phyloP scores from a whole-genome alignment of 2,888 invertebrate genomes.

The Noctua fimbriata region DNA sequence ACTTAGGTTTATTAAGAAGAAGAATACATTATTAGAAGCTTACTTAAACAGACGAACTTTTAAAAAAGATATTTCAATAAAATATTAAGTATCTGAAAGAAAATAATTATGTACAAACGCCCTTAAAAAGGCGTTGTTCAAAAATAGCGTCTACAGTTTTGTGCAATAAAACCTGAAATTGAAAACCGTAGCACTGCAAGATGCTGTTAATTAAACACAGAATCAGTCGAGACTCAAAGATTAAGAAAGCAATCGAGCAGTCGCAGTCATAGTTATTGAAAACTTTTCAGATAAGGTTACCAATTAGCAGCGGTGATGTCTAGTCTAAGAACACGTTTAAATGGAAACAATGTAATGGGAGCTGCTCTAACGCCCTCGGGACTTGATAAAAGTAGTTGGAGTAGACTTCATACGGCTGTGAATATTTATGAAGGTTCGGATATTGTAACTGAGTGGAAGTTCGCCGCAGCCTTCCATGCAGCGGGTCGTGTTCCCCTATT shows the following conservation, averaged over 20 bases:
- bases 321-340: conserved; percentile 72
- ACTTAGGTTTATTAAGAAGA: not conserved
- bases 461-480: conserved; percentile 78
- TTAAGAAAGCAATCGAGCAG: conserved; percentile 54
- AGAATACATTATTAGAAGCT: not conserved
- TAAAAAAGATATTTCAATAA: not conserved
- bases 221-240: conserved; percentile 28
- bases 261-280: conserved; percentile 53
- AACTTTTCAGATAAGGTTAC: conserved; percentile 64
- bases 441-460: conserved; percentile 84
- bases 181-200: conserved; percentile 10
- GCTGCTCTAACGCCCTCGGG: conserved; percentile 69
- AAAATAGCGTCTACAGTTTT: not conserved
- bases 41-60: not conserved
- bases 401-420: conserved; percentile 79
- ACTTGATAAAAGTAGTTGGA: conserved; percentile 77
- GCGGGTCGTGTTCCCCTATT: conserved; percentile 77
- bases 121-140: not conserved
- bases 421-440: conserved; percentile 87
- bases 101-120: not conserved
- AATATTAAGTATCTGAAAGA: not conserved
- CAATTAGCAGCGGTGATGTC: conserved; percentile 63
- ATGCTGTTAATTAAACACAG: conserved; percentile 42
- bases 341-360: conserved; percentile 68
- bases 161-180: not conserved